phyloP scores from a whole-genome alignment of 2,888 invertebrate genomes.

The Ametastegia equiseti region DNA sequence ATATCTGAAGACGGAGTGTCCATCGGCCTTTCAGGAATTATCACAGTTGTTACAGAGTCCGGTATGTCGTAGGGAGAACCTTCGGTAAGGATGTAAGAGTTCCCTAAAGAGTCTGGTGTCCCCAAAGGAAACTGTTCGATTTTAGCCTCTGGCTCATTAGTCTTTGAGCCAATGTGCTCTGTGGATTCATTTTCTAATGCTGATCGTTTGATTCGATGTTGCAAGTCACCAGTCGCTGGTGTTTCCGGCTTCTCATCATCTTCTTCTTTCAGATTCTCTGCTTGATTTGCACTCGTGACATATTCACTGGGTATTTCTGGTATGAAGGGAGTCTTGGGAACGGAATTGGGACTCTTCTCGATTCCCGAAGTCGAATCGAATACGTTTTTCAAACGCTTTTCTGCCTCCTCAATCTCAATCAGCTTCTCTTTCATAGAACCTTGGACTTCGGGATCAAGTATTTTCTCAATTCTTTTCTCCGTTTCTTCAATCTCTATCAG shows the following conservation, averaged over 20 bases:
- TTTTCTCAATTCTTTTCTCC: constrained; percentile 57
- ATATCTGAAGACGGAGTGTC: constrained; percentile 52
- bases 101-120: constrained; percentile 16
- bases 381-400: constrained; percentile 49
- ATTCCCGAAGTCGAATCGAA: background rate
- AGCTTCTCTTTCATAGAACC: constrained; percentile 52
- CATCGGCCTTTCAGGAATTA: constrained; percentile 65
- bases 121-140: background rate
- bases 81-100: constrained; percentile 68
- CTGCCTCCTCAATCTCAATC: constrained; percentile 57
- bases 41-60: constrained; percentile 70
- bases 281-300: background rate
- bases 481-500: constrained; percentile 57
- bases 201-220: constrained; percentile 31
- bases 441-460: constrained; percentile 46
- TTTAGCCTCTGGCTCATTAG: background rate
- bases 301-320: constrained; percentile 26
- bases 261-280: background rate
- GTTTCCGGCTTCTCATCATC: too few species aligned
- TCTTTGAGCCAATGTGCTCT: background rate
- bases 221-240: too few species aligned
- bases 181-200: too few species aligned
- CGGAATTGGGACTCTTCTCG: constrained; percentile 29
- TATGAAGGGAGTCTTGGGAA: constrained; percentile 28
- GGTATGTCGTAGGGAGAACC: constrained; percentile 72